Conservation (phyloP, 2,888 invertebrate genomes). For the Chloroclystis v-ata region DNA sequence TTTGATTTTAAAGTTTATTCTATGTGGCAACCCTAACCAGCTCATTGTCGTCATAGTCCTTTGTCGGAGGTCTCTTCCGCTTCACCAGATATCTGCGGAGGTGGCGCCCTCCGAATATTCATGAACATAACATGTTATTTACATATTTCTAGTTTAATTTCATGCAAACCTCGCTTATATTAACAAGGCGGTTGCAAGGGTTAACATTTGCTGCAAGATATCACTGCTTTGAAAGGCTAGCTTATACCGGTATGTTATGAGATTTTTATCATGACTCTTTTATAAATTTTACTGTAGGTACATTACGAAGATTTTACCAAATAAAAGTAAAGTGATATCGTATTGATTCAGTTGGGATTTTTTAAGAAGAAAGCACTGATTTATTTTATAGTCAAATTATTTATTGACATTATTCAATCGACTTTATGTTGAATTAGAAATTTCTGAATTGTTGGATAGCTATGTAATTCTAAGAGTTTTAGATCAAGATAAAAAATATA, state of each 20-base stretch:
- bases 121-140: conserved; percentile 41
- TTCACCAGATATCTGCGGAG: conserved; percentile 63
- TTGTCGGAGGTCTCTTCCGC: conserved; percentile 72
- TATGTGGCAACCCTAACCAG: conserved; percentile 42
- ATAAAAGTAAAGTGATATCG: too few relatives aligned
- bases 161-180: conserved; percentile 21
- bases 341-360: too few relatives aligned
- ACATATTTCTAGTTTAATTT: conserved; percentile 38
- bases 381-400: too few relatives aligned
- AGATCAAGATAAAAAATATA: too few relatives aligned
- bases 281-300: too few relatives aligned
- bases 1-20: not conserved
- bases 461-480: too few relatives aligned
- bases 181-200: conserved; percentile 14
- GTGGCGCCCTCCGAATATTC: conserved; percentile 53
- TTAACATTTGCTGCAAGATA: not conserved
- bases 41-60: conserved; percentile 69
- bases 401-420: too few relatives aligned
- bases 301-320: too few relatives aligned
- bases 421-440: too few relatives aligned
- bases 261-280: too few relatives aligned
- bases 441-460: too few relatives aligned
- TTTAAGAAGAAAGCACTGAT: too few relatives aligned
- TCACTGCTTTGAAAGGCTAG: not conserved
- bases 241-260: not conserved